phyloP scores from a whole-genome alignment of 2,113 vertebrate genomes.

The Peromyscus polionotus region DNA sequence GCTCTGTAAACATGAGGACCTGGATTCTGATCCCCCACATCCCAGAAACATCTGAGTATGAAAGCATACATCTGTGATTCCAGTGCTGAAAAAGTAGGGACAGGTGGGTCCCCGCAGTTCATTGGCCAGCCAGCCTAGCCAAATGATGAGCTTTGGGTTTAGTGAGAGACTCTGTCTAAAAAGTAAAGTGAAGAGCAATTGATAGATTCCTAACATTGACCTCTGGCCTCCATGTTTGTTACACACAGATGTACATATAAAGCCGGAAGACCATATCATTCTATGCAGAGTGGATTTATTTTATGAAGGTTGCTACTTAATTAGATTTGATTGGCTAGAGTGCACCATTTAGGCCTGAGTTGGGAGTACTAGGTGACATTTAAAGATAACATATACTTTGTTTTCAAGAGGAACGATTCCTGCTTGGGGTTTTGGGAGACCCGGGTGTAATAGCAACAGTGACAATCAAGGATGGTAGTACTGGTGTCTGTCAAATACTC shows the following conservation, averaged over 20 bases:
- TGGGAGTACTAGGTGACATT: background rate
- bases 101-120: background rate
- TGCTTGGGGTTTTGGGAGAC: background rate
- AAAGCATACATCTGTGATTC: background rate
- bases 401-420: background rate
- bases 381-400: background rate
- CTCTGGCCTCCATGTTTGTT: background rate
- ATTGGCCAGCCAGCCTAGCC: background rate
- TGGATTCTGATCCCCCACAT: background rate
- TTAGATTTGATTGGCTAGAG: background rate
- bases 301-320: background rate
- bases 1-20: background rate
- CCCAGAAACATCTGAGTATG: background rate
- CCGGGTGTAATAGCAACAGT: background rate
- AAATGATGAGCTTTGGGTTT: background rate
- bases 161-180: background rate
- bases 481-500: background rate
- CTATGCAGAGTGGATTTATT: background rate
- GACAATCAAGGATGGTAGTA: no score
- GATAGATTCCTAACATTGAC: background rate
- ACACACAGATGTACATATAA: background rate
- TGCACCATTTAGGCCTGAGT: background rate
- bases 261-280: background rate
- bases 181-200: background rate
- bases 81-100: no score